These are phyloP conservation scores for Albula goreensis DNA, from an alignment of 2,113 vertebrate species.

Conservation along the genomic window DNA sequence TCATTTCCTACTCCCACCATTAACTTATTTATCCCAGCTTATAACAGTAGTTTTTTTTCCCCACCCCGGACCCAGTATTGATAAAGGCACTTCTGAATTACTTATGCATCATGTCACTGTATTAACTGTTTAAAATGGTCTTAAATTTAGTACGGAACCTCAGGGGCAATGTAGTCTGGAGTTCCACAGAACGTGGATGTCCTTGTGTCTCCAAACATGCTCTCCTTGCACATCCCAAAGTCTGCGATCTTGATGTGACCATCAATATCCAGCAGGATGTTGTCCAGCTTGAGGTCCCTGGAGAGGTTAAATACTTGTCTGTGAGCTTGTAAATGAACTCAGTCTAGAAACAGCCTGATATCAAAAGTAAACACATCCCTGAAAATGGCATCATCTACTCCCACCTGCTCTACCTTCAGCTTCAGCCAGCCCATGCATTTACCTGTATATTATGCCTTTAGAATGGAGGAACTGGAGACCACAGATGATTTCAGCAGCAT, in stretches of 20 bases:
- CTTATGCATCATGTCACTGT: neutral
- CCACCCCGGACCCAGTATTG: neutral
- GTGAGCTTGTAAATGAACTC: too few species aligned
- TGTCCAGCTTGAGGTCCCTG: slow-evolving; percentile 95
- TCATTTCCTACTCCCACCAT: neutral
- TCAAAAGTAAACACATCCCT: neutral
- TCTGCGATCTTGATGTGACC: slow-evolving; percentile 98
- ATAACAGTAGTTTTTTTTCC: neutral
- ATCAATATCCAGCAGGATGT: slow-evolving; percentile 94
- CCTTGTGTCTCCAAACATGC: slow-evolving; percentile 82
- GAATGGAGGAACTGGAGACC: slow-evolving; percentile 92
- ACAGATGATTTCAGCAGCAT: slow-evolving; percentile 93
- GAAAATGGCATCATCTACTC: neutral
- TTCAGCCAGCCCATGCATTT: slow-evolving; percentile 29
- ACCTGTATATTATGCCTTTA: slow-evolving; percentile 94
- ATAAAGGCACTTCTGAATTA: neutral
- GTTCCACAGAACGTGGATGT: slow-evolving; percentile 98
- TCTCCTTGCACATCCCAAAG: slow-evolving; percentile 98
- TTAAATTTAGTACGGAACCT: slow-evolving; percentile 68
- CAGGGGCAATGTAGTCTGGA: slow-evolving; percentile 96
- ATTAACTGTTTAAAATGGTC: neutral
- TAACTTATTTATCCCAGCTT: neutral
- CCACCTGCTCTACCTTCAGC: too few species aligned
- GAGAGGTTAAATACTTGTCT: slow-evolving; percentile 34
- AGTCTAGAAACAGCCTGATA: neutral